These are phyloP conservation scores for Phlogophora meticulosa DNA, from an alignment of 2,888 invertebrate species.

Conservation along the genomic window DNA sequence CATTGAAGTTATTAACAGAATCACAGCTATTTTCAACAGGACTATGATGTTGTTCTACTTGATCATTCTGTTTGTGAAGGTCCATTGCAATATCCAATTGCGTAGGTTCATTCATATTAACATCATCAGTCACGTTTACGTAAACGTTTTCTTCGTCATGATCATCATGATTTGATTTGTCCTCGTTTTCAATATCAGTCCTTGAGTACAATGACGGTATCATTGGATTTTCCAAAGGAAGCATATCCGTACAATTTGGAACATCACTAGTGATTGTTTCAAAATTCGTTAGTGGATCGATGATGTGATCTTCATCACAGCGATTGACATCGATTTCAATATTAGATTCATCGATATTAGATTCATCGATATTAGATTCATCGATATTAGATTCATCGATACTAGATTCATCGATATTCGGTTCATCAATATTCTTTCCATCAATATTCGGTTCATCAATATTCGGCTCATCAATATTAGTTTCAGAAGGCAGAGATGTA, in stretches of 20 bases:
- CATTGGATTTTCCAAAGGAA: conserved; percentile 33
- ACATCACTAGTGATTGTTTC: conserved; percentile 54
- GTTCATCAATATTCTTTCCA: conserved; percentile 45
- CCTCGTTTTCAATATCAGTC: conserved; percentile 26
- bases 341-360: conserved; percentile 42
- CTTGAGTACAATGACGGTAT: conserved; percentile 31
- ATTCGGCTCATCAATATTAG: conserved; percentile 50
- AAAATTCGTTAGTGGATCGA: conserved; percentile 72
- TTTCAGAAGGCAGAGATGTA: conserved; percentile 66
- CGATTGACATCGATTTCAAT: conserved; percentile 59
- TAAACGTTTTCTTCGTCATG: conserved; percentile 69
- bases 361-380: conserved; percentile 23
- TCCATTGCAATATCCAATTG: conserved; percentile 46
- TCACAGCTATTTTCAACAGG: conserved; percentile 26
- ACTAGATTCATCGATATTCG: conserved; percentile 17
- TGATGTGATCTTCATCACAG: conserved; percentile 56
- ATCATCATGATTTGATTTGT: conserved; percentile 55
- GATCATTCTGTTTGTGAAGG: conserved; percentile 25
- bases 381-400: conserved; percentile 15
- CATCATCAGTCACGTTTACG: conserved; percentile 71
- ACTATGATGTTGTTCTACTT: conserved; percentile 21
- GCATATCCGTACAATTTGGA: conserved; percentile 28
- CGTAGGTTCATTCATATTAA: conserved; percentile 35
- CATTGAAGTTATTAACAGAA: conserved; percentile 31
- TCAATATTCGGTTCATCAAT: conserved; percentile 57